Base-by-base conservation (phyloP, 2,888 invertebrate species). In the Odontocerum albicorne region DNA sequence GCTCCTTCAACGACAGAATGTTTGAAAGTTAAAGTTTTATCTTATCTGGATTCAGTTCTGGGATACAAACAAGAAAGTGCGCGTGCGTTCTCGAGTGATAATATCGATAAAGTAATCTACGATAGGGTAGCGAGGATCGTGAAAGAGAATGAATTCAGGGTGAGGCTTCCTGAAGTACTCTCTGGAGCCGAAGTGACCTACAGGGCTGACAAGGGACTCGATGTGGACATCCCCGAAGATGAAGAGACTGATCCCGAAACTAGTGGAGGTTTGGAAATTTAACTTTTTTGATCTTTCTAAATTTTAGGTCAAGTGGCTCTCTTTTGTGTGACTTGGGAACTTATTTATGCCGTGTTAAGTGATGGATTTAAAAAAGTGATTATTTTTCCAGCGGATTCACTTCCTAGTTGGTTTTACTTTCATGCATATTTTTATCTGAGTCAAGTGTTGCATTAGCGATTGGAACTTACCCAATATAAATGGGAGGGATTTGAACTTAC, bases 11-110 rank as follows among this genome's bases (percentile, higher is more conserved):
- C 88, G 70, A 81, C 84, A 68, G 75, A 79, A 40, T 91, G 90
- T 66, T 80, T 90, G 63, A 90, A 90, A 74, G 82, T 83, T 70
- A 87, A 88, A 73, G 87, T 90, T 65, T 75, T 92, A 21, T 82
- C 80, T 50, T 90, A 86, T 72, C 75, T 92, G 74, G 89, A 90
- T 70, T 84, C 83, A 33, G 76, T 86, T 52, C 71, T 87, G 57
- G 86, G 86, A 64, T 75, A 85, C 31, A 72, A 75, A 53, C 79
- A 80, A 50, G 84, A 85, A 64, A 78, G 81, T 47, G 79, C 81
- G 38, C 79, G 86, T 61, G 81, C 82, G 57, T 75, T 83, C 59
- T 73, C 84, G 62, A 79, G 80, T 52, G 72, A 78, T 46, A 82
- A 86, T 66, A 80, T 88, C 60, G 90, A 91, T 64, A 85, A 85